Percentiles rank a stretch among this genome's conserved stretches.
These are phyloP conservation scores for Phrynocephalus vlangalii DNA, from an alignment of 2,797 vertebrate genomes.

Conservation along the genomic window DNA sequence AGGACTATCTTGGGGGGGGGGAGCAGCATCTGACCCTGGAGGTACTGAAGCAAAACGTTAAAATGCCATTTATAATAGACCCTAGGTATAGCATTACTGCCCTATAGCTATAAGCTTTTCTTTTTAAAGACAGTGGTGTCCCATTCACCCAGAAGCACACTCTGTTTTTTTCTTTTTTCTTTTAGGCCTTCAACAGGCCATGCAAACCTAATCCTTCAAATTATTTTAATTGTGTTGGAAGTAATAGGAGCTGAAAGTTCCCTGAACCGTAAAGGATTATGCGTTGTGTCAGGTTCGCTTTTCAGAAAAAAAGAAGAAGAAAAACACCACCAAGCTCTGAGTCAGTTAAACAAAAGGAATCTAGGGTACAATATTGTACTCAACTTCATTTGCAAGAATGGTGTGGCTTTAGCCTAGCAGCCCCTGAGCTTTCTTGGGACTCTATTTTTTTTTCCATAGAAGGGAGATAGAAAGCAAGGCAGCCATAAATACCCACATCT, in stretches of 20 bases:
- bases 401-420: neutral
- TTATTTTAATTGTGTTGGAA: slow-evolving; percentile 6
- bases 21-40: neutral
- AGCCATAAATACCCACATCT: neutral
- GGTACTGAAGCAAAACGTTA: neutral
- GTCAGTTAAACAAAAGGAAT: neutral
- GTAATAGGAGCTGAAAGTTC: neutral
- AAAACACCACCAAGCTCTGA: neutral
- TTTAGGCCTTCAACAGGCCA: neutral
- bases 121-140: neutral
- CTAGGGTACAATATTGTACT: neutral
- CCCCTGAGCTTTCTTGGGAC: neutral
- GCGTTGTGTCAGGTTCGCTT: neutral
- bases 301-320: neutral
- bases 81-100: neutral
- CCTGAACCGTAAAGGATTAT: neutral
- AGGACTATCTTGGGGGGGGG: neutral
- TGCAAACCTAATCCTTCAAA: slow-evolving; percentile 11
- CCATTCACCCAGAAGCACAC: neutral
- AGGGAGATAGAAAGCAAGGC: neutral
- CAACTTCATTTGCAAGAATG: neutral
- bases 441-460: neutral
- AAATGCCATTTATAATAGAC: neutral
- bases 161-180: neutral
- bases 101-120: neutral